A percentile compares a stretch with the other conserved stretches of the same genome.
Conservation (phyloP, 1,140 invertebrate species). For the Drosophila suzukii region DNA sequence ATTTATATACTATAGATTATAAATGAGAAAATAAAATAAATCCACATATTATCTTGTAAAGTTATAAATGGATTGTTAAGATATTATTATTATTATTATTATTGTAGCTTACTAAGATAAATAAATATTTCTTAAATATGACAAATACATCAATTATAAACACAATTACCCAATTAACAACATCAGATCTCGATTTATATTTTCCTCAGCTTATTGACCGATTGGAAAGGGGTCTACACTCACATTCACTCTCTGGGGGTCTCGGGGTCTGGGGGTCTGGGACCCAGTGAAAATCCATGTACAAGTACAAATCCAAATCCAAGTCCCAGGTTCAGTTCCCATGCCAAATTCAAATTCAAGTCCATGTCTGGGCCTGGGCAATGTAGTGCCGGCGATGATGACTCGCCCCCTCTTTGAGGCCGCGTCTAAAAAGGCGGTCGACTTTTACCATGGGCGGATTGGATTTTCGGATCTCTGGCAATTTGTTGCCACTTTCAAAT, state of each 20-base stretch:
- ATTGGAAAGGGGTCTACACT: constrained; percentile 30
- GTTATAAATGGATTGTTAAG: no score
- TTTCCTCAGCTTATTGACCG: background rate
- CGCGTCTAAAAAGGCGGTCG: background rate
- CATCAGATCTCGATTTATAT: background rate
- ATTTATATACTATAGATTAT: no score
- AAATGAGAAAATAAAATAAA: no score
- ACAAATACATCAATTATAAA: no score
- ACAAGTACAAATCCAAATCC: background rate
- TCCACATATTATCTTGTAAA: no score
- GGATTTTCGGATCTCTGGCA: constrained; percentile 18
- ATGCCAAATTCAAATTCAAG: background rate
- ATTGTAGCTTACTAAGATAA: no score
- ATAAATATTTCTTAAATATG: no score
- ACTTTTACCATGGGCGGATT: constrained; percentile 45
- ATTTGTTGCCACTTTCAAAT: constrained; percentile 52
- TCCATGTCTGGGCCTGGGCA: background rate
- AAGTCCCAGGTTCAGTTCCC: constrained; percentile 5
- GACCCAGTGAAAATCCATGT: background rate
- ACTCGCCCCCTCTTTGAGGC: constrained; percentile 28
- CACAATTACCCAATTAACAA: background rate
- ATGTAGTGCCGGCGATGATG: constrained; percentile 3
- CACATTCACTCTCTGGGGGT: constrained; percentile 10
- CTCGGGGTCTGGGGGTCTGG: constrained; percentile 19
- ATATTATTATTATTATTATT: no score